These are phyloP conservation scores for Acipenser oxyrinchus DNA, from an alignment of 2,797 vertebrate species.

Conservation along the genomic window DNA sequence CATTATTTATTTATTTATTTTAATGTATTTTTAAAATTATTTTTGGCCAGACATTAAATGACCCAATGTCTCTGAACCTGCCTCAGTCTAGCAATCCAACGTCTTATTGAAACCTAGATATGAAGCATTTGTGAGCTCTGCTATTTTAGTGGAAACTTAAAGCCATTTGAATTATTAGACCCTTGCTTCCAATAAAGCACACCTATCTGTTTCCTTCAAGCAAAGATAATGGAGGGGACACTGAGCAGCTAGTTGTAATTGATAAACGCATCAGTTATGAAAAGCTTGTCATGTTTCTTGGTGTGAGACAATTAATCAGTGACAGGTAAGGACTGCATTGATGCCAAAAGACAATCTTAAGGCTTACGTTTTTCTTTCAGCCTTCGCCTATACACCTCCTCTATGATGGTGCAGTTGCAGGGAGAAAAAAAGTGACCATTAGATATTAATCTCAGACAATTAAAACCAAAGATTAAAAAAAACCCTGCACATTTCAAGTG, in stretches of 20 bases:
- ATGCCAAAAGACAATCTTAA: constrained; percentile 36
- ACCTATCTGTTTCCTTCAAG: constrained; percentile 31
- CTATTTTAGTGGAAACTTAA: no score
- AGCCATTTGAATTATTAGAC: no score
- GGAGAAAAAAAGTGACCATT: constrained; percentile 37
- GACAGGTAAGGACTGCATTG: constrained; percentile 29
- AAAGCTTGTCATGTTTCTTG: background rate
- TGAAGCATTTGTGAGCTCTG: no score
- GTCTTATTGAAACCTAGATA: no score
- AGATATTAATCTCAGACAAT: constrained; percentile 18
- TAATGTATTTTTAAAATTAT: no score
- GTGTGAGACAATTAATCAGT: background rate
- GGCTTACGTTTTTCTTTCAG: constrained; percentile 76
- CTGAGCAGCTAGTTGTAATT: constrained; percentile 26
- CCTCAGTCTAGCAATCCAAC: no score
- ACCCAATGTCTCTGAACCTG: no score
- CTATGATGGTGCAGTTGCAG: constrained; percentile 56
- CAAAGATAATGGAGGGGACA: constrained; percentile 17
- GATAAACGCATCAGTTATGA: background rate
- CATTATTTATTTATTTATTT: no score
- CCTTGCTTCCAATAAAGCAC: no score
- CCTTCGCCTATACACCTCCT: constrained; percentile 73
- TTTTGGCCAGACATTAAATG: no score
- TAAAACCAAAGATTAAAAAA: background rate
- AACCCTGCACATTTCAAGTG: no score